Conservation (phyloP, 1,140 invertebrate species). For the Trypoxylus dichotomus region DNA sequence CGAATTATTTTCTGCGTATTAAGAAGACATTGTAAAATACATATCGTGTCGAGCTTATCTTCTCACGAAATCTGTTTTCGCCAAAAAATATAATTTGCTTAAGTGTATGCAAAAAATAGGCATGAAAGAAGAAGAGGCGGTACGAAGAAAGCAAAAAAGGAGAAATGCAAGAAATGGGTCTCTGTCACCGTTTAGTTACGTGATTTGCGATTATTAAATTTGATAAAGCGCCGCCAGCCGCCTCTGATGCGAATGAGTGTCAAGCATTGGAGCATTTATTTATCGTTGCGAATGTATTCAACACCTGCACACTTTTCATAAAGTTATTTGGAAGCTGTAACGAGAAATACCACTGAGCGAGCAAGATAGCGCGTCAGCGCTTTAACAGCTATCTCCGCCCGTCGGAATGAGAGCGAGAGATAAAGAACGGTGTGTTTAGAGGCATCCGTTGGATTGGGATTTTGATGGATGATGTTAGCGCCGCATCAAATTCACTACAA, state of each 20-base stretch:
- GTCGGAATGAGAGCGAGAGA: neutral
- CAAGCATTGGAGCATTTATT: conserved; percentile 14
- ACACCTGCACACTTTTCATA: conserved; percentile 25
- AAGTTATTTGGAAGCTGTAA: conserved; percentile 2
- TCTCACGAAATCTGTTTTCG: neutral
- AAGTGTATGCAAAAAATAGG: neutral
- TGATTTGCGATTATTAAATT: conserved; percentile 26
- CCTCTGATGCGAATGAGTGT: conserved; percentile 13
- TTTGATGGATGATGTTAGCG: conserved; percentile 23
- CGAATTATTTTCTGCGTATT: neutral
- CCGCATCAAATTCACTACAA: conserved; percentile 1
- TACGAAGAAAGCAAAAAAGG: neutral
- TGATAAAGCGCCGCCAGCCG: conserved; percentile 10
- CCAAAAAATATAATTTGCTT: conserved; percentile 12
- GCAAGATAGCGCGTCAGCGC: neutral
- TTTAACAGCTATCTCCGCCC: neutral
- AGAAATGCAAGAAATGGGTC: neutral
- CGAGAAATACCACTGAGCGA: neutral
- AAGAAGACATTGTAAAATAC: neutral
- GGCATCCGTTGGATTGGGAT: neutral
- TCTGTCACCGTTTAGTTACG: conserved; percentile 22
- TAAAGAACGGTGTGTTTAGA: neutral
- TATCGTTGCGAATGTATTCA: conserved; percentile 17
- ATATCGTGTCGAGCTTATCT: neutral
- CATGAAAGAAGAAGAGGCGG: neutral